These are phyloP conservation scores for Enteromius trimaculatus DNA, from an alignment of 2,797 vertebrate species.

Conservation along the genomic window DNA sequence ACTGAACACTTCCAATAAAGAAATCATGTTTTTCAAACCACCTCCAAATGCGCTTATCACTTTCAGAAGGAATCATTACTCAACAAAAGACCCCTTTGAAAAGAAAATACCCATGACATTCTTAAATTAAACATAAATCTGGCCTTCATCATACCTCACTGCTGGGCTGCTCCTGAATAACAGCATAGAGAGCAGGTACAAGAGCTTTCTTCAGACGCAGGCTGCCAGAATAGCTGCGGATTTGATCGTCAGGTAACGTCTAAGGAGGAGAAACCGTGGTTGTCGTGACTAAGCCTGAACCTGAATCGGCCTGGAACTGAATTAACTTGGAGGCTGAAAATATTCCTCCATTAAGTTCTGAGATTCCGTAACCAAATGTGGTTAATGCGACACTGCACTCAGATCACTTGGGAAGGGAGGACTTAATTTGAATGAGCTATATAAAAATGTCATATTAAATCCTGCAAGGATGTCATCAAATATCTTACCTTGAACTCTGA, in stretches of 20 bases:
- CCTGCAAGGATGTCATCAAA: background rate
- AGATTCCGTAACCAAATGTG: constrained; percentile 14
- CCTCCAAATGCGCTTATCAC: background rate
- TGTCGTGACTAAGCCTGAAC: constrained; percentile 8
- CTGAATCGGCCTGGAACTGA: constrained; percentile 7
- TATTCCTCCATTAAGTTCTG: background rate
- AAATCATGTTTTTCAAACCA: background rate
- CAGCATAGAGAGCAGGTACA: constrained; percentile 93
- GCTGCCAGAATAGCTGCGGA: constrained; percentile 90
- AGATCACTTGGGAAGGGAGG: constrained; percentile 5
- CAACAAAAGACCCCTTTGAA: background rate
- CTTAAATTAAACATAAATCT: background rate
- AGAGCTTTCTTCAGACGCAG: constrained; percentile 92
- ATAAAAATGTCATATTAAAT: background rate
- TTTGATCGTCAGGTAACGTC: constrained; percentile 94
- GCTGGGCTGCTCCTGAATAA: constrained; percentile 90
- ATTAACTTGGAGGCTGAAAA: constrained; percentile 13
- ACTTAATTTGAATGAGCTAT: constrained; percentile 19
- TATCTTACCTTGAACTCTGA: constrained; percentile 96
- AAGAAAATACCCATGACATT: background rate
- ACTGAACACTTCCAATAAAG: background rate
- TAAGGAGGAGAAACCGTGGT: constrained; percentile 61
- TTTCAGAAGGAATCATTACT: background rate
- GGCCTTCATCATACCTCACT: constrained; percentile 84
- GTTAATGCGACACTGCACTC: constrained; percentile 17